Evolutionary conservation across 2,113 vertebrate genomes (phyloP), one percentile per base, ranked within the genome.

Genomic region (Gambusia affinis): DNA sequence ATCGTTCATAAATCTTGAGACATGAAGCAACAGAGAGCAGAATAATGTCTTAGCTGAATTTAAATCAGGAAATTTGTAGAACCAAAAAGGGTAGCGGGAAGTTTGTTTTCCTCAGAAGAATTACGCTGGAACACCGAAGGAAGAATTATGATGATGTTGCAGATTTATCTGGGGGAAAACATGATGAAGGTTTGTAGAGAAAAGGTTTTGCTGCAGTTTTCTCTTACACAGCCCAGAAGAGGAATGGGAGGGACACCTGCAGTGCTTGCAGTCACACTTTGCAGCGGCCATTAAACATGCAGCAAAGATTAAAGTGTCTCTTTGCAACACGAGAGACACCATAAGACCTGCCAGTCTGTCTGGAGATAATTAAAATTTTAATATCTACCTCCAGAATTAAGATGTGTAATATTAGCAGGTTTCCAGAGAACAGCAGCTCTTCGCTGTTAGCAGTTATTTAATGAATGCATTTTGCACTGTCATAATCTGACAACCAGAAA

Each of bases 171-270:
- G 72, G 72, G 44, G 73, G 35, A 70, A 75, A 64, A 67, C 77
- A 78, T 72, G 30, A 42, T 69, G 73, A 71, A 73, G 35, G 67
- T 70, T 60, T 72, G 70, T 78, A 70, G 62, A 37, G 63, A 72
- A 74, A 29, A 71, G 57, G 60, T 67, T 81, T 85, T 83, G 78
- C 88, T 84, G 87, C 78, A 72, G 78, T 90, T 87, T 80, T 68
- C 64, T 71, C 86, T 82, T 72, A 60, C 63, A 70, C 73, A 82
- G 78, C 83, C 83, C 77, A 83, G 75, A 78, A 86, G 81, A 67
- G 67, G 37, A 64, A 67, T 39, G 65, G 80, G 71, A 81, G 73
- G 64, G 81, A 85, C 79, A 87, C 78, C 80, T 88, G 84, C 88
- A 90, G 81, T 84, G 80, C 72, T 87, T 79, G 64, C 72, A 77